Evolutionary conservation across 2,888 invertebrate genomes (phyloP).

Genomic region (Mycalesis mineus): DNA sequence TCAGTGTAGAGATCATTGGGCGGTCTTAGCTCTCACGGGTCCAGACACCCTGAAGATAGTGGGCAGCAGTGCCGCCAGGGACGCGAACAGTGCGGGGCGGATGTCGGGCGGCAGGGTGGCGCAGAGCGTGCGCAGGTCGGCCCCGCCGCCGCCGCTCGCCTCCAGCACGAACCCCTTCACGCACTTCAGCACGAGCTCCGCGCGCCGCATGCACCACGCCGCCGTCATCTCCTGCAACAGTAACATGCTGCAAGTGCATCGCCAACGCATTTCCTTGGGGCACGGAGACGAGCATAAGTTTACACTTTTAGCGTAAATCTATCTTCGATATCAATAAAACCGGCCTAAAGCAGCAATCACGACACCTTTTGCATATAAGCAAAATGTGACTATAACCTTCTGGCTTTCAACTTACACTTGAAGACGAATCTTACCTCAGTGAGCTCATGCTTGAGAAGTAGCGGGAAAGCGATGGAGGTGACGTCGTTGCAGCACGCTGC

Average conservation of each 20-base stretch:
- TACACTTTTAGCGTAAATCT: no score
- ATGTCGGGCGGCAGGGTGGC: constrained; percentile 41
- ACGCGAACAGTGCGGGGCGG: constrained; percentile 63
- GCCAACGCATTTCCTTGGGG: no score
- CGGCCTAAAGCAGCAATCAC: no score
- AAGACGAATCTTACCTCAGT: constrained; percentile 86
- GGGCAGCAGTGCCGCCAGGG: constrained; percentile 93
- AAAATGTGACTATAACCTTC: no score
- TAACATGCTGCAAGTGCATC: not conserved
- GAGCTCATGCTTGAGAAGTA: constrained; percentile 95
- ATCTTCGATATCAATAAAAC: no score
- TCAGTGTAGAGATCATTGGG: not conserved
- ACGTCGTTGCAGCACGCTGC: constrained; percentile 97
- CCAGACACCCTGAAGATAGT: constrained; percentile 96
- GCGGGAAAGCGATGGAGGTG: constrained; percentile 93
- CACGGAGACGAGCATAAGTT: no score
- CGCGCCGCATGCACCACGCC: constrained; percentile 96
- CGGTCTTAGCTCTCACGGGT: constrained; percentile 77
- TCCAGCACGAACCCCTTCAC: constrained; percentile 99
- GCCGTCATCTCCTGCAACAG: constrained; percentile 96
- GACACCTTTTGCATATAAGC: no score
- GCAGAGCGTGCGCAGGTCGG: constrained; percentile 88
- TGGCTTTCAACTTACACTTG: no score
- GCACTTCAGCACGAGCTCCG: constrained; percentile 98
- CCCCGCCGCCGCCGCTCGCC: constrained; percentile 95